Evolutionary conservation across 2,113 vertebrate genomes (phyloP).

Genomic region (Labeo catla): DNA sequence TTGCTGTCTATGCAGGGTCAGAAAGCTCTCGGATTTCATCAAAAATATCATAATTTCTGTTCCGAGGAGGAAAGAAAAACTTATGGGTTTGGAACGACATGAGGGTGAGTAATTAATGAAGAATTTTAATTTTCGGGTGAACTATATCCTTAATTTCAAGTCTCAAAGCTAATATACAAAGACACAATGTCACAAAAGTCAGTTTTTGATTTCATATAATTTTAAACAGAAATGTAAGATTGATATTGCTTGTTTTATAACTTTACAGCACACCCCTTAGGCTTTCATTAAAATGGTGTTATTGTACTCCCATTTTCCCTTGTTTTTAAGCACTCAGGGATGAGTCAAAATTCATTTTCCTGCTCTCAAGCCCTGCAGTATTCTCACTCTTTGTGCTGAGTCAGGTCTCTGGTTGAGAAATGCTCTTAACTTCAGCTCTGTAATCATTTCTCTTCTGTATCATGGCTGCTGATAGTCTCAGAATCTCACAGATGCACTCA

Average conservation of each 20-base stretch:
- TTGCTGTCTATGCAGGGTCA: too few relatives aligned
- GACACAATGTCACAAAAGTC: neutral
- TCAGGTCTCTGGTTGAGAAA: neutral
- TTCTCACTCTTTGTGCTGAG: slow-evolving; percentile 7
- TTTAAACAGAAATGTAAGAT: neutral
- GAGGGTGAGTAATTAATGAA: too few relatives aligned
- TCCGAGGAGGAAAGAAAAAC: too few relatives aligned
- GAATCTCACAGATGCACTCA: slow-evolving; percentile 9
- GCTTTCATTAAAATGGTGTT: neutral
- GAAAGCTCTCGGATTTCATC: too few relatives aligned
- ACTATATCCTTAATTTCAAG: neutral
- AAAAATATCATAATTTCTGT: too few relatives aligned
- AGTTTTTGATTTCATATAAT: neutral
- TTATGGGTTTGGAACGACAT: too few relatives aligned
- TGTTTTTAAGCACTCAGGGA: neutral
- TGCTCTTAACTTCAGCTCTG: slow-evolving; percentile 1
- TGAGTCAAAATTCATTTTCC: neutral
- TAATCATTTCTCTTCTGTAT: slow-evolving; percentile 28
- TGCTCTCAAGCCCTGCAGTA: slow-evolving; percentile 2
- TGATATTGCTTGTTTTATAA: neutral
- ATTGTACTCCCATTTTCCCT: neutral
- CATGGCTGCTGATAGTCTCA: neutral
- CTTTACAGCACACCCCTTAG: neutral
- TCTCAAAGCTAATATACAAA: neutral
- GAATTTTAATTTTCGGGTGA: too few relatives aligned